Base-by-base conservation (phyloP, 2,113 vertebrate genomes). In the Scomber colias region DNA sequence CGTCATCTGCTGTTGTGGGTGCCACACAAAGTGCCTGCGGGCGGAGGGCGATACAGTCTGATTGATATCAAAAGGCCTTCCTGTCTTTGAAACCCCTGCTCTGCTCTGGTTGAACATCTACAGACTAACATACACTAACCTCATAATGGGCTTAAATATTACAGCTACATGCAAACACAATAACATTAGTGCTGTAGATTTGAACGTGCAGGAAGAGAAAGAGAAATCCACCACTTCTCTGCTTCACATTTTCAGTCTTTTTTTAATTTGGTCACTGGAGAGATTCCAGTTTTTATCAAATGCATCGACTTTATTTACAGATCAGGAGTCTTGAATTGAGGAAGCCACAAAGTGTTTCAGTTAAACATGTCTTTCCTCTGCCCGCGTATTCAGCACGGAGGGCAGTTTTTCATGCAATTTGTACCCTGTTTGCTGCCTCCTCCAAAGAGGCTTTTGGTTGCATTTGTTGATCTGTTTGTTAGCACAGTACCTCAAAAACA, bases 31-130 rank as follows among this genome's bases (percentile, higher is more conserved):
- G 63, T 49, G 75, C 61, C 84, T 71, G 65, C 53, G 68, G 81
- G 71, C 48, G 35, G 9, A 74, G 75, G 79, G 79, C 15, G 62
- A 81, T 31, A 11, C 61, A 54, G 80, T 55, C 27, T 59, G 87
- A 87, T 90, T 64, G 57, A 81, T 87, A 87, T 86, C 76, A 48
- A 62, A 56, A 76, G 63, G 45, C 48, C 83, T 88, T 87, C 84
- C 81, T 86, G 82, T 85, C 69, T 84, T 79, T 88, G 55, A 89
- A 84, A 87, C 61, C 67, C 53, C 54, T 62, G 59, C 6, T 0
- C 50, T 19, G 61, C 6, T 0, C 50, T 19, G 61, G 71, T 24
- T 59, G 45, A 79, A 64, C 24, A 61, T 55, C 17, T 50, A 40
- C 15, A 19, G 11, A 3, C 17, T 31, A 0, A 19, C 31, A 55